These are phyloP conservation scores for Drosophila trapezifrons DNA, from an alignment of 1,140 invertebrate species.

Conservation along the genomic window DNA sequence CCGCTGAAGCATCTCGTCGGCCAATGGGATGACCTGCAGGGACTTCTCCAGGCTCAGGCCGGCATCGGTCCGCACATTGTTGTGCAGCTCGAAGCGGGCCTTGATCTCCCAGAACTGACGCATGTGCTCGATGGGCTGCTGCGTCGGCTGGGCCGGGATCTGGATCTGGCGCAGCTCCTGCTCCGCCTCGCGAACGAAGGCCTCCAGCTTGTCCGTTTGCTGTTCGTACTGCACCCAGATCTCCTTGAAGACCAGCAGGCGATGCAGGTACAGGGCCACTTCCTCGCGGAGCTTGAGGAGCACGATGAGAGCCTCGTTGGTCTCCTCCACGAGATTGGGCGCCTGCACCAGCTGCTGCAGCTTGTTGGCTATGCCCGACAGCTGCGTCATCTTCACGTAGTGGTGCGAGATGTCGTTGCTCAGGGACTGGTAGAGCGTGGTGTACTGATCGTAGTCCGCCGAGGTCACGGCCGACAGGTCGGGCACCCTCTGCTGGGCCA, in stretches of 20 bases:
- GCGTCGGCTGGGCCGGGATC: conserved; percentile 85
- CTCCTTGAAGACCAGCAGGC: conserved; percentile 89
- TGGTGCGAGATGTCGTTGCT: conserved; percentile 91
- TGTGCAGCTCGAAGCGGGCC: conserved; percentile 94
- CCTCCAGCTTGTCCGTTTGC: conserved; percentile 89
- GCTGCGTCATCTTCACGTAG: conserved; percentile 89
- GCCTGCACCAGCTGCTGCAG: conserved; percentile 90
- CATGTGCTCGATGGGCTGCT: conserved; percentile 88
- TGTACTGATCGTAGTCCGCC: conserved; percentile 92
- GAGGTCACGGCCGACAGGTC: conserved; percentile 91
- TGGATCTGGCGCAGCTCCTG: conserved; percentile 86
- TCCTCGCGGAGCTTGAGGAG: conserved; percentile 89
- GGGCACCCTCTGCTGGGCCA: conserved; percentile 91
- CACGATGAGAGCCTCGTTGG: conserved; percentile 88
- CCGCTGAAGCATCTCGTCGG: conserved; percentile 92
- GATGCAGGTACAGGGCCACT: conserved; percentile 88
- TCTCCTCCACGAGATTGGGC: conserved; percentile 89
- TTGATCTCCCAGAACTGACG: conserved; percentile 94
- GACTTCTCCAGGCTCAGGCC: conserved; percentile 90
- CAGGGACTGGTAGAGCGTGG: conserved; percentile 91
- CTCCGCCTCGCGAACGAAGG: conserved; percentile 90
- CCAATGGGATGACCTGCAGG: conserved; percentile 89
- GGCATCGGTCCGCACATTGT: conserved; percentile 90
- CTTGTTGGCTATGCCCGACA: conserved; percentile 89
- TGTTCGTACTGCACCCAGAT: conserved; percentile 90